These are phyloP conservation scores for Chondrilla cf. caribensis DNA, from an alignment of 37 sponge, comb jelly and placozoan genomes.

Conservation along the genomic window DNA sequence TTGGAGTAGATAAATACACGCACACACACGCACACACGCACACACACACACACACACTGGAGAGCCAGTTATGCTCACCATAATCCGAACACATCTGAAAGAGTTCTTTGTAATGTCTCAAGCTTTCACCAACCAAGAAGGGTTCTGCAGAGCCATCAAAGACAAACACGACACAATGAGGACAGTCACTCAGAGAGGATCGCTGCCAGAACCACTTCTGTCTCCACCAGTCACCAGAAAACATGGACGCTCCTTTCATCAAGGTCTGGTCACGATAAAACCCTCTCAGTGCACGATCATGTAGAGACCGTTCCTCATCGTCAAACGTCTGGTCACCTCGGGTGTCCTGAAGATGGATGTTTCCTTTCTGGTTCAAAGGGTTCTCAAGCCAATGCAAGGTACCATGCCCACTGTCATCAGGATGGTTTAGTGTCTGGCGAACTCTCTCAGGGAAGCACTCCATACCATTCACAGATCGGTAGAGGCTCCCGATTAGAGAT, in stretches of 20 bases:
- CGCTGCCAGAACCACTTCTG: conserved; percentile 88
- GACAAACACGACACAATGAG: conserved; percentile 93
- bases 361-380: conserved; percentile 53
- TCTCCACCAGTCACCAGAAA: conserved; percentile 81
- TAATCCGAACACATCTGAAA: conserved; percentile 73
- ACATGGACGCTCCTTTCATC: conserved; percentile 23
- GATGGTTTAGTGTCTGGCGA: conserved; percentile 61
- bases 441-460: conserved; percentile 68
- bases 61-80: conserved; percentile 72
- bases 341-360: conserved; percentile 86
- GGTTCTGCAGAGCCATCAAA: conserved; percentile 93
- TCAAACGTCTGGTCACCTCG: conserved; percentile 88
- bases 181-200: conserved; percentile 45
- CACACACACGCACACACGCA: no score
- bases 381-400: conserved; percentile 88
- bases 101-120: conserved; percentile 70
- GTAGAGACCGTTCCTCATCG: conserved; percentile 49
- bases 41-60: no score
- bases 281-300: conserved; percentile 73
- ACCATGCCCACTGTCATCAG: conserved; percentile 69
- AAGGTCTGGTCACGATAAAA: conserved; percentile 79
- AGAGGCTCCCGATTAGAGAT: conserved; percentile 86
- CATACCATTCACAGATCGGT: conserved; percentile 57
- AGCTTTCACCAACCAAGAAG: conserved; percentile 80
- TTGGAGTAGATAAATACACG: no score